Conservation (phyloP, 2,888 invertebrate species). For the Lissocephala sabroskyi region DNA sequence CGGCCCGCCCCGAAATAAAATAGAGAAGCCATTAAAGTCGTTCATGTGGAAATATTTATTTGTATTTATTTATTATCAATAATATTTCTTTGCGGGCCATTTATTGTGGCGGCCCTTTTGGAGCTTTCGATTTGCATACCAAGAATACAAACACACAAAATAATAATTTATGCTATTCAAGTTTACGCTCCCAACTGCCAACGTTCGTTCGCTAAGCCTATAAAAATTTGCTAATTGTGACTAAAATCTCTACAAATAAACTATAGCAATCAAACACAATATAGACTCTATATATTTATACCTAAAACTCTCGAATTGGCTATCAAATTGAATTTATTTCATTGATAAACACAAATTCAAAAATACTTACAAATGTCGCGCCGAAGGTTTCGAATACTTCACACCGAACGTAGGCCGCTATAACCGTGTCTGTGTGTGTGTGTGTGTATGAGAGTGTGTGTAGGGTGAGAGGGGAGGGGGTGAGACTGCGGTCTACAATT, state of each 20-base stretch:
- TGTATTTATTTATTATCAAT: conserved; percentile 42
- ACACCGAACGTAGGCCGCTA: too few relatives aligned
- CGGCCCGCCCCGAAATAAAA: conserved; percentile 18
- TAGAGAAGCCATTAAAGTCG: conserved; percentile 26
- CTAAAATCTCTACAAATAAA: conserved; percentile 47
- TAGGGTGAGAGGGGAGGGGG: too few relatives aligned
- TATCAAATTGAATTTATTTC: conserved; percentile 16
- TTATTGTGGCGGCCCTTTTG: conserved; percentile 26
- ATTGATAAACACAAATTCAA: conserved; percentile 6
- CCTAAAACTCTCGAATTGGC: conserved; percentile 40
- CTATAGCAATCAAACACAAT: conserved; percentile 35
- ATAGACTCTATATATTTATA: too few relatives aligned
- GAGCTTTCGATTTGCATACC: conserved; percentile 52
- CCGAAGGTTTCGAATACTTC: too few relatives aligned
- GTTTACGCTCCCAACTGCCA: conserved; percentile 29
- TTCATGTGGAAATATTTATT: conserved; percentile 49
- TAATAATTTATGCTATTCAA: conserved; percentile 58
- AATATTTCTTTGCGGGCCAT: conserved; percentile 19
- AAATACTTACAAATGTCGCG: conserved; percentile 5
- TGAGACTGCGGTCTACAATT: too few relatives aligned
- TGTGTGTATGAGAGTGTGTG: conserved; percentile 1
- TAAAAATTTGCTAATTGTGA: conserved; percentile 66
- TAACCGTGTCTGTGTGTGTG: not conserved
- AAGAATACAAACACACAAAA: conserved; percentile 26
- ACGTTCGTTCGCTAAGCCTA: conserved; percentile 13